Evolutionary conservation across 2,797 vertebrate species (phyloP).

Genomic region (Oreochromis mossambicus): DNA sequence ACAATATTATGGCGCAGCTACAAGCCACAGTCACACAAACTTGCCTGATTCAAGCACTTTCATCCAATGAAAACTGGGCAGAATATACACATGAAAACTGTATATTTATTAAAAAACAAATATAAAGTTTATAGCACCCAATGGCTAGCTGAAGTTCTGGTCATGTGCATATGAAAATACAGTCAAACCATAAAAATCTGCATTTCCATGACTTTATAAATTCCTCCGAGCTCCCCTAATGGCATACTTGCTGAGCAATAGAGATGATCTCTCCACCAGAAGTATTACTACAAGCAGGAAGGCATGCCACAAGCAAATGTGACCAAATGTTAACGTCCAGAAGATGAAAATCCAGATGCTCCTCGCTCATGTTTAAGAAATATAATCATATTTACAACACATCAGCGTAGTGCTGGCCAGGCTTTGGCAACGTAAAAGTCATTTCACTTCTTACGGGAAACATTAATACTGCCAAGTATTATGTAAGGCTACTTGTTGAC

Average conservation of each 20-base stretch:
- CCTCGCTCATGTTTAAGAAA: conserved; percentile 9
- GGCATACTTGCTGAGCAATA: not conserved
- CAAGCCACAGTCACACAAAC: not conserved
- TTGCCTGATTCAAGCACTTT: not conserved
- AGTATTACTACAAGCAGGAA: conserved; percentile 17
- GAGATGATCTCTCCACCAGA: not conserved
- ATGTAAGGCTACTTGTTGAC: not conserved
- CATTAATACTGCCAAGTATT: conserved; percentile 1
- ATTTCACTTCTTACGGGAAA: not conserved
- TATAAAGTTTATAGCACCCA: conserved; percentile 36
- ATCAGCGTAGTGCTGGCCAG: not conserved
- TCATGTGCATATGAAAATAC: conserved; percentile 38
- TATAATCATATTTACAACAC: conserved; percentile 15
- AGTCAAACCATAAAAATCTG: conserved; percentile 39
- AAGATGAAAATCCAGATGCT: conserved; percentile 8
- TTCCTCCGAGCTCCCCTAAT: conserved; percentile 13
- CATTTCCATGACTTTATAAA: conserved; percentile 12
- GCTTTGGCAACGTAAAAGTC: conserved; percentile 27
- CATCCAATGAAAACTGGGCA: not conserved
- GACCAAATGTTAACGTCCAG: not conserved
- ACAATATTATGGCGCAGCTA: not conserved
- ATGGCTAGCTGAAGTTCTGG: conserved; percentile 14
- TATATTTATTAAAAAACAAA: conserved; percentile 54
- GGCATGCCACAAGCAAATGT: conserved; percentile 8
- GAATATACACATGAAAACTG: not conserved